These are phyloP conservation scores for Homarus gammarus DNA, from an alignment of 2,888 invertebrate species.

Conservation along the genomic window DNA sequence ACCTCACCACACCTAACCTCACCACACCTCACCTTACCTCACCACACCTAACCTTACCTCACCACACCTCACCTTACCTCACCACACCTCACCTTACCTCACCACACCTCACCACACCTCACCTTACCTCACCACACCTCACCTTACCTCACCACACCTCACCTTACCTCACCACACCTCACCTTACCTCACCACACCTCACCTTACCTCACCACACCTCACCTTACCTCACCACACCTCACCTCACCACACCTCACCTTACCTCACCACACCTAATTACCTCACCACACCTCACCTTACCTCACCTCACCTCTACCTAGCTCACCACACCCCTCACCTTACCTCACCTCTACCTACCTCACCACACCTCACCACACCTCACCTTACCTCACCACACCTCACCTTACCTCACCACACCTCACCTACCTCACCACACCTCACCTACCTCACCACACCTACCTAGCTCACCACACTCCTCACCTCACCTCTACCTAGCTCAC, in stretches of 20 bases:
- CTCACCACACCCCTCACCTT: not conserved
- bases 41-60: slow-evolving; percentile 20
- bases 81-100: not conserved
- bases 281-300: not conserved
- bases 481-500: not conserved
- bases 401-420: slow-evolving; percentile 18
- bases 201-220: slow-evolving; percentile 5
- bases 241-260: not conserved
- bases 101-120: not conserved
- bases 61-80: not conserved
- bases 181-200: not conserved
- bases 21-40: slow-evolving; percentile 15
- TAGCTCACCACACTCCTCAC: not conserved
- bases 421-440: not conserved
- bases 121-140: not conserved
- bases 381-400: not conserved
- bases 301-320: not conserved
- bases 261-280: not conserved
- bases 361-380: slow-evolving; percentile 5
- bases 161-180: not conserved
- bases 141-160: not conserved
- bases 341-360: slow-evolving; percentile 2
- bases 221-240: not conserved
- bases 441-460: slow-evolving; percentile 7
- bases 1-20: slow-evolving; percentile 21